Percentiles rank a stretch among this genome's conserved stretches.
Conservation (phyloP, 2,113 vertebrate species). For the Sylvia atricapilla region DNA sequence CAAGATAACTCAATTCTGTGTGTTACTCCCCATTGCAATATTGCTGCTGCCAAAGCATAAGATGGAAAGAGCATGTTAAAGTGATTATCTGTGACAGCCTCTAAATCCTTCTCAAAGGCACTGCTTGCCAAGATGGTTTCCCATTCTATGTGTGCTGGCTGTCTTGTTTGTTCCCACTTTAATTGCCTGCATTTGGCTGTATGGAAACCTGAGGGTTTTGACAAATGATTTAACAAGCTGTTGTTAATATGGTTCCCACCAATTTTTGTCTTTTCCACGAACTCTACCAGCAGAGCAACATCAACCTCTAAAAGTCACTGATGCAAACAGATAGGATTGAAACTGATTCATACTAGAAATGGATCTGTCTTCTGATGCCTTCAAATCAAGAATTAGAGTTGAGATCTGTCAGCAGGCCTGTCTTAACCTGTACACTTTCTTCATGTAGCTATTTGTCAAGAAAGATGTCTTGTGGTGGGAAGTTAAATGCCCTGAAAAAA, state of each 20-base stretch:
- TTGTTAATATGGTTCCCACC: background rate
- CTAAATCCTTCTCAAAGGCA: conserved; percentile 4
- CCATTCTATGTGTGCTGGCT: background rate
- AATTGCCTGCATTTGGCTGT: background rate
- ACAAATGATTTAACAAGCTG: background rate
- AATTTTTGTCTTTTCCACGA: background rate
- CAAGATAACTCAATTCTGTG: background rate
- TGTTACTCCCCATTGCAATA: background rate
- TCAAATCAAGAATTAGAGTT: background rate
- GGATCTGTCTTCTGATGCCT: background rate
- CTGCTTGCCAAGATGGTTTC: background rate
- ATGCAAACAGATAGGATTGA: background rate
- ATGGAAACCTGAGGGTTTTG: background rate
- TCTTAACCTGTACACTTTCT: background rate
- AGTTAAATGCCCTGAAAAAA: background rate
- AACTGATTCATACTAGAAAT: background rate
- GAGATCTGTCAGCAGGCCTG: background rate
- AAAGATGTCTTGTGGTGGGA: background rate
- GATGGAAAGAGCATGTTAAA: background rate
- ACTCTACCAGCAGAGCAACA: background rate
- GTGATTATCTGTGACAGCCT: background rate
- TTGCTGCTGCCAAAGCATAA: background rate
- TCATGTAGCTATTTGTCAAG: background rate
- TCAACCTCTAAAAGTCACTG: background rate
- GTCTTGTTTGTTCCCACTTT: background rate